Evolutionary conservation across 2,113 vertebrate species (phyloP).

Genomic region (Australoheros scitulus): DNA sequence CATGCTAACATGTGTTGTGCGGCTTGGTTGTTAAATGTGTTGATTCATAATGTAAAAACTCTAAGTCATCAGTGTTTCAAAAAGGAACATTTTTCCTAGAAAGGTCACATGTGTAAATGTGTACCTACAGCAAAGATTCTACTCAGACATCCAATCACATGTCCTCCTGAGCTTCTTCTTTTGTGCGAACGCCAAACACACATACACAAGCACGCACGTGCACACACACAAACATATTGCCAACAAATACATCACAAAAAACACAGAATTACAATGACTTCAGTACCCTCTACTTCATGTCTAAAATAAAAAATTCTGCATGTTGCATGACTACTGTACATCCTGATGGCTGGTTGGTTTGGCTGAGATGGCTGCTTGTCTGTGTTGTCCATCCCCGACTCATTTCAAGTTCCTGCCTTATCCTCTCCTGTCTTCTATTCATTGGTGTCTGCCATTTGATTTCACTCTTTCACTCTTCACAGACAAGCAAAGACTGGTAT

Average conservation of each 20-base stretch:
- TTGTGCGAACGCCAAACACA: neutral
- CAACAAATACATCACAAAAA: constrained; percentile 27
- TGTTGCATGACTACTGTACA: constrained; percentile 53
- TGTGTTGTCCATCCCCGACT: neutral
- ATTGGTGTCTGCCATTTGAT: neutral
- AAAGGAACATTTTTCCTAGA: neutral
- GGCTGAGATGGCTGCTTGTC: constrained; percentile 24
- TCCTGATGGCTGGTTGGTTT: constrained; percentile 40
- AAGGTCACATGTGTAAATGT: neutral
- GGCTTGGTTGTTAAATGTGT: neutral
- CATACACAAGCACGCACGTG: neutral
- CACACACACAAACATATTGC: constrained; percentile 7
- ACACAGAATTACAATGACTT: constrained; percentile 35
- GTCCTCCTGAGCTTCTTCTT: constrained; percentile 24
- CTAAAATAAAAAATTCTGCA: constrained; percentile 51
- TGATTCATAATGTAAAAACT: neutral
- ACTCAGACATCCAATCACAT: neutral
- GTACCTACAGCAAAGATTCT: neutral
- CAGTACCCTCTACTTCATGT: constrained; percentile 31
- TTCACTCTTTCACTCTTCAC: neutral
- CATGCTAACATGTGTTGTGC: neutral
- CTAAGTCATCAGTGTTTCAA: neutral
- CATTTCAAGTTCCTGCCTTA: neutral
- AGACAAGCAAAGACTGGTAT: neutral
- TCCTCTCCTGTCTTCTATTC: neutral